Base-by-base conservation (phyloP, 1,140 invertebrate species). In the Leptopilina boulardi region DNA sequence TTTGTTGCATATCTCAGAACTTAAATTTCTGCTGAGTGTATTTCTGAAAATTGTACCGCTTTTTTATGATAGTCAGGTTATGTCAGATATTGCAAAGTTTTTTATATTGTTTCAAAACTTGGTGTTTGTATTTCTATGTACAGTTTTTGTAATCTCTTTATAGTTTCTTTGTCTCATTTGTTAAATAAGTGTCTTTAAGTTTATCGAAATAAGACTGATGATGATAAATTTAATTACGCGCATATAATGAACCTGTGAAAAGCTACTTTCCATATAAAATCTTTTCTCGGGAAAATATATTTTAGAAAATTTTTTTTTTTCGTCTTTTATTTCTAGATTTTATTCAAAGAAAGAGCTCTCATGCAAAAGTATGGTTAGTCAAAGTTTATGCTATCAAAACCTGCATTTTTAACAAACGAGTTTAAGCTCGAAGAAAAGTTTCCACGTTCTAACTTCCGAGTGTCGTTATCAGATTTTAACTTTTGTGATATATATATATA, bases 391-490 rank as follows among this genome's bases (percentile, higher is more conserved):
- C 26, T 66, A 66, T 66, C 23, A 66, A 66, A 23, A n/a, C 10
- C 15, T 66, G 59, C 10, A 66, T 34, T 66, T 30, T 34, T 30
- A 66, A n/a, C 59, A 66, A 66, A 66, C 59, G 13, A 66, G 59
- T 30, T 66, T 66, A 66, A 66, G 59, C 59, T 66, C 59, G 59
- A 66, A 30, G 26, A 30, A 30, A 66, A 66, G 56, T 66, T 66
- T 66, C 5, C 56, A 15, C 56, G 56, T 66, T 66, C 10, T 30
- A 66, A 66, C 26, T 66, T 66, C 59, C 23, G 26, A 30, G 26
- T 66, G 59, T 30, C 26, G 59, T n/a, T 66, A 66, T 66, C 26
- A 66, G 26, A 66, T 26, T 66, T 66, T 30, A 66, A 34, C 21
- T 66, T 66, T 66, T 66, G 23, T 66, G 34, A 38, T 38, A 38